These are phyloP conservation scores for Meteorus cinctellus DNA, from an alignment of 2,888 invertebrate genomes.

Conservation along the genomic window DNA sequence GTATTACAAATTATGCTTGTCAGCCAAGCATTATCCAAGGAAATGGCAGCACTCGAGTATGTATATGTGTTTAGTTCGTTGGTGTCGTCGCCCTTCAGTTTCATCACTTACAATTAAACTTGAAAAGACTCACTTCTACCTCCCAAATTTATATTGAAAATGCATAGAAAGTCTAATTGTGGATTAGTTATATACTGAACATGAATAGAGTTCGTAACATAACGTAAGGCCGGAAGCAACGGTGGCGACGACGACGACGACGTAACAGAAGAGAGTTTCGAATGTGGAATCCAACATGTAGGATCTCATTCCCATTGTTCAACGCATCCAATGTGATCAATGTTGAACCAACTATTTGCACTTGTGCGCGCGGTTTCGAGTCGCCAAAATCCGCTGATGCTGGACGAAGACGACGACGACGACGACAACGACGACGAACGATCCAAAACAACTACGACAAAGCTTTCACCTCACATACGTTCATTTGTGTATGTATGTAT, in stretches of 20 bases:
- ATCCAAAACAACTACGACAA: conserved; percentile 12
- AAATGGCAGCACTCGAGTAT: conserved; percentile 44
- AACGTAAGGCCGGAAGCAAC: background rate
- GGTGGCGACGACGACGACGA: conserved; percentile 19
- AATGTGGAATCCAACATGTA: conserved; percentile 59
- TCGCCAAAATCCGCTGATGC: conserved; percentile 58
- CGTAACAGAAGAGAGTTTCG: conserved; percentile 56
- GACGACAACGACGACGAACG: conserved; percentile 50
- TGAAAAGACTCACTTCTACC: conserved; percentile 46
- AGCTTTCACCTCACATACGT: conserved; percentile 12
- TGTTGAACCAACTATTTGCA: conserved; percentile 56
- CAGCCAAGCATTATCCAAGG: conserved; percentile 65
- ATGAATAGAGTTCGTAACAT: conserved; percentile 3
- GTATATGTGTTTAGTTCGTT: background rate
- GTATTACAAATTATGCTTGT: conserved; percentile 69
- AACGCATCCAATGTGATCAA: conserved; percentile 62
- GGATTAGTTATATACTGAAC: background rate
- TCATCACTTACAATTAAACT: conserved; percentile 47
- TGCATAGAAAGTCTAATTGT: background rate
- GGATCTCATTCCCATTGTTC: conserved; percentile 65
- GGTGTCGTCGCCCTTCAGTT: background rate
- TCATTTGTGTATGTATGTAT: conserved; percentile 6
- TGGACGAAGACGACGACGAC: conserved; percentile 53
- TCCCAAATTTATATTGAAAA: conserved; percentile 30
- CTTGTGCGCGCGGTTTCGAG: conserved; percentile 8